Conservation (phyloP, 2,888 invertebrate genomes). For the Macrophya annulata region DNA sequence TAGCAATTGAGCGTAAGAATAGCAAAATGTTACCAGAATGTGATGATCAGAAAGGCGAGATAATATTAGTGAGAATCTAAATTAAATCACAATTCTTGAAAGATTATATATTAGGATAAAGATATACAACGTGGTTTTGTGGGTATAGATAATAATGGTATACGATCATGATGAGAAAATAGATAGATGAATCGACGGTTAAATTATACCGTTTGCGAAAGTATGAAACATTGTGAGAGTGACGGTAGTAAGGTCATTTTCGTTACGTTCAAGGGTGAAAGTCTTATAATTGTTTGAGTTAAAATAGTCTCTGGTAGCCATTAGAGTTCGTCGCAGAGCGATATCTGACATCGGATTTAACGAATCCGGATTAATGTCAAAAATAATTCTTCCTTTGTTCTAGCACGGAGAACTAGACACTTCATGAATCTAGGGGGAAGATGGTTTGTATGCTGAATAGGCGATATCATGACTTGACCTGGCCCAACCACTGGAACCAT, state of each 20-base stretch:
- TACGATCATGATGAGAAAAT: slow-evolving; percentile 5
- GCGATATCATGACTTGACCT: slow-evolving; percentile 84
- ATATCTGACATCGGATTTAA: neutral
- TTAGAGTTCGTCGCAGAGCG: slow-evolving; percentile 2
- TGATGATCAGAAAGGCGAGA: neutral
- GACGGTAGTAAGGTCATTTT: slow-evolving; percentile 35
- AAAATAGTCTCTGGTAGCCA: slow-evolving; percentile 33
- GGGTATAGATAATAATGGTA: neutral
- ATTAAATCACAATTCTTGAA: slow-evolving; percentile 49
- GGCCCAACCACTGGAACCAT: slow-evolving; percentile 89
- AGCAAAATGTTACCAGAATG: slow-evolving; percentile 7
- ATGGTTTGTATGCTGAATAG: slow-evolving; percentile 83
- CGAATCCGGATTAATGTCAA: neutral
- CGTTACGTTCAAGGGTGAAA: slow-evolving; percentile 47
- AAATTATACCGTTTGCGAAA: slow-evolving; percentile 39
- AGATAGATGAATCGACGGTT: slow-evolving; percentile 37
- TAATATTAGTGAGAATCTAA: slow-evolving; percentile 18
- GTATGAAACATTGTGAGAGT: slow-evolving; percentile 41
- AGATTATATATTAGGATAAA: neutral
- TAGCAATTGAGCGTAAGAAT: slow-evolving; percentile 35
- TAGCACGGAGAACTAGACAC: slow-evolving; percentile 5
- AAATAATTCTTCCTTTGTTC: neutral
- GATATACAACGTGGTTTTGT: neutral
- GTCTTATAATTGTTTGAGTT: slow-evolving; percentile 46
- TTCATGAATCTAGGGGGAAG: slow-evolving; percentile 59